Evolutionary conservation across 2,888 invertebrate genomes (phyloP).

Genomic region (Buathra laborator): DNA sequence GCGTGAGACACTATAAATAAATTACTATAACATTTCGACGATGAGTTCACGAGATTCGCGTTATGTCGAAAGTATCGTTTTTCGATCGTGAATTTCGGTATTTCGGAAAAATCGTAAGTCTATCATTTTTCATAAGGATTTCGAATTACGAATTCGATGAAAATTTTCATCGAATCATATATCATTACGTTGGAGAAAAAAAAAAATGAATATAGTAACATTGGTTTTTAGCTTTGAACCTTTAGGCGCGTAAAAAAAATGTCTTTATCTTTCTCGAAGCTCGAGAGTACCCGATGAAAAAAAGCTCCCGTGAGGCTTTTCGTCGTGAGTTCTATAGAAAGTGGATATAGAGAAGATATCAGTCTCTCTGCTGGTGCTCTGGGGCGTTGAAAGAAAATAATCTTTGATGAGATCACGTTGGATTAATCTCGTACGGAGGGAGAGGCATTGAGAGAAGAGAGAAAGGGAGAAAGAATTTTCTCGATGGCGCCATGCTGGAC

Average conservation of each 20-base stretch:
- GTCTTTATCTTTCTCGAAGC: constrained; percentile 20
- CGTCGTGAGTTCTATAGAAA: constrained; percentile 38
- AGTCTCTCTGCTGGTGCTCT: constrained; percentile 8
- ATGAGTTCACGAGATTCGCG: constrained; percentile 45
- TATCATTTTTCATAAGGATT: neutral
- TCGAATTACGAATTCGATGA: no score
- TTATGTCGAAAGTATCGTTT: constrained; percentile 10
- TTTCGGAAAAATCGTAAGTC: neutral
- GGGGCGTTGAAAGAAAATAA: constrained; percentile 57
- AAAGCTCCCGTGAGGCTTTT: constrained; percentile 21
- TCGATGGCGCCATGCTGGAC: constrained; percentile 36
- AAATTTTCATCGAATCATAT: no score
- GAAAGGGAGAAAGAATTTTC: constrained; percentile 18
- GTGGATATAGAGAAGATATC: constrained; percentile 5
- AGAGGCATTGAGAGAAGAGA: constrained; percentile 12
- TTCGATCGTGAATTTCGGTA: neutral
- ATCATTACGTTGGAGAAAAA: no score
- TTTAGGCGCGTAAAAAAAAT: neutral
- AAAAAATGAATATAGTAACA: no score
- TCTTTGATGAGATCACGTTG: constrained; percentile 54
- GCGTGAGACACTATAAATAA: constrained; percentile 77
- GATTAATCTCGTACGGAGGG: constrained; percentile 55
- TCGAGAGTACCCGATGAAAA: constrained; percentile 38
- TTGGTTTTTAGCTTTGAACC: no score
- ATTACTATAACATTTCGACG: constrained; percentile 33